Evolutionary conservation across 2,797 vertebrate species (phyloP), one percentile per base, ranked within the genome.

Genomic region (Cryptoblepharus egeriae): DNA sequence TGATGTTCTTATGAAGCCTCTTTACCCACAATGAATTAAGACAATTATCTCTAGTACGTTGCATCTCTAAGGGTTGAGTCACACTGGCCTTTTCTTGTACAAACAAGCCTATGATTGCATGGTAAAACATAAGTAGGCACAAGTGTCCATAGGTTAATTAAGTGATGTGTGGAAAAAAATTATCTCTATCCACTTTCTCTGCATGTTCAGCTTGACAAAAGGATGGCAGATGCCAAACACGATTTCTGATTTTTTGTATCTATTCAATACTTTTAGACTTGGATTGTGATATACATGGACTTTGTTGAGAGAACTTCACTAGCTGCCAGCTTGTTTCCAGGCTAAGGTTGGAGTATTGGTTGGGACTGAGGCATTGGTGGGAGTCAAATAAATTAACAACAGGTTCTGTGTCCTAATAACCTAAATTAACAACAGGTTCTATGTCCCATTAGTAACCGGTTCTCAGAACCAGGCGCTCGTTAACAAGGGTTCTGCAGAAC

Each of bases 81-180:
- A 58, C 57, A 58, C 35, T 39, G 77, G 37, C 28, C 77, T 42
- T 18, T 78, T 11, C 64, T 55, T 67, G 30, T 30, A 67, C 4
- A 64, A 45, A 63, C 60, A 30, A 76, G 28, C 30, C 49, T 55
- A 69, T 69, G 77, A 58, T 57, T 58, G 35, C 77, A 79, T 78
- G 20, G 49, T 79, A 79, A 68, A 61, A 69, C 30, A 39, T 28
- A 68, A 78, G 49, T 37, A 26, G 20, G 30, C 24, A 35, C 22
- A 26, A 69, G 64, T 39, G 32, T 39, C 35, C 26, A 22, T 16
- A 79, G 65, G 49, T 49, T 68, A 78, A 68, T 68, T 57, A 69
- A 69, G 64, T 39, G 65, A 42, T 42, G 24, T 42, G 11, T 15
- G 22, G 22, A 26, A 42, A 61, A 39, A 4, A 60, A 28, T 12